These are phyloP conservation scores for Cossypha caffra DNA, from an alignment of 2,797 vertebrate genomes.

Conservation along the genomic window DNA sequence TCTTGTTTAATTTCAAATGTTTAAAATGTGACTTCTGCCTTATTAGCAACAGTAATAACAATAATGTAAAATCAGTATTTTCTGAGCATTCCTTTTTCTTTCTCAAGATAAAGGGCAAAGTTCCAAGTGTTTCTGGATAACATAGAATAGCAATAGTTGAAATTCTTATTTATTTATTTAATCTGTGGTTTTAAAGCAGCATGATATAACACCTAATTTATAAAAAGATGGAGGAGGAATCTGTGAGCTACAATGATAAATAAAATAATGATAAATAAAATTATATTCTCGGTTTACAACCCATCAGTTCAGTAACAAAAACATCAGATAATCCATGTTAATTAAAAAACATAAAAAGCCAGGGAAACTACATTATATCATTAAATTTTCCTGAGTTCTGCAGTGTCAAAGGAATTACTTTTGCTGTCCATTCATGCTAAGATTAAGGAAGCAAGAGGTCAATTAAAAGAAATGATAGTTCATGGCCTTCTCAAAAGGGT, in stretches of 20 bases:
- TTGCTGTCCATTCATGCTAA: background rate
- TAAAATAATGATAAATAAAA: background rate
- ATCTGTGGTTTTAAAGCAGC: background rate
- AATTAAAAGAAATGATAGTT: fast-evolving
- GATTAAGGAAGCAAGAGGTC: background rate
- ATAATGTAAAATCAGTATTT: fast-evolving
- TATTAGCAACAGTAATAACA: background rate
- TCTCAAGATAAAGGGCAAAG: background rate
- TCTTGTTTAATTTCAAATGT: background rate
- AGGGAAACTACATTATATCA: fast-evolving
- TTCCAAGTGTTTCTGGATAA: background rate
- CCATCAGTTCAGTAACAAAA: background rate
- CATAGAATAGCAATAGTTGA: background rate
- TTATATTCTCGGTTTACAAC: background rate
- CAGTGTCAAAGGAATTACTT: background rate
- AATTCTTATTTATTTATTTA: background rate
- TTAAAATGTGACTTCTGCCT: background rate
- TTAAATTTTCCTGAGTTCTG: background rate
- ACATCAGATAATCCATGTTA: background rate
- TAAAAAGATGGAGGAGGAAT: background rate
- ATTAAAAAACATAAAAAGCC: background rate
- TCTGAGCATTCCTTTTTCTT: background rate
- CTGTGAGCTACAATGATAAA: background rate
- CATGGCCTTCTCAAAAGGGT: background rate
- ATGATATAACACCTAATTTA: background rate